Conservation (phyloP, 2,797 vertebrate species). For the Rhinophrynus dorsalis region DNA sequence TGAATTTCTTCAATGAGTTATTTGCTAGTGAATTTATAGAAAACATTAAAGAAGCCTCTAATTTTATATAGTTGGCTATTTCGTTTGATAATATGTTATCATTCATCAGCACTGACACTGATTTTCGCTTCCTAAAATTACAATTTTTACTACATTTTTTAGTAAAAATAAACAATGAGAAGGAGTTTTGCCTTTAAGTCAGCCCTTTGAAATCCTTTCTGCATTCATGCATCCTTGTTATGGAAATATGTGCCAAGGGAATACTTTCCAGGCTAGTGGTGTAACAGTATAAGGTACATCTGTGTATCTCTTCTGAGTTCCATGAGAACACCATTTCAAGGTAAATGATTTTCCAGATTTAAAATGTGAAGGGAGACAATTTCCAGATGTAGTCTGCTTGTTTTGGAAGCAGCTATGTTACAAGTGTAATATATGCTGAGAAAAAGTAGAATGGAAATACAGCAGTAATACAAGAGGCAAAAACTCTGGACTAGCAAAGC, state of each 20-base stretch:
- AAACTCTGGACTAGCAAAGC: slow-evolving; percentile 34
- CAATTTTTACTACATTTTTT: too few species aligned
- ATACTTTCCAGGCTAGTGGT: slow-evolving; percentile 40
- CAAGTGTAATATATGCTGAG: slow-evolving; percentile 63
- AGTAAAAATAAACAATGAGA: too few species aligned
- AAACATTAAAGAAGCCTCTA: background rate
- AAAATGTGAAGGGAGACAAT: slow-evolving; percentile 64
- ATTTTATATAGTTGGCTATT: background rate
- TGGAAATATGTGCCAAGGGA: slow-evolving; percentile 29
- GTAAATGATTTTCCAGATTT: slow-evolving; percentile 51
- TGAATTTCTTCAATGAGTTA: background rate
- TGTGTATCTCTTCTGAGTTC: slow-evolving; percentile 41
- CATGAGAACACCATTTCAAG: slow-evolving; percentile 47
- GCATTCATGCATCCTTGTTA: slow-evolving; percentile 4
- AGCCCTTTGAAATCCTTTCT: background rate
- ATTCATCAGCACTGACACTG: too few species aligned
- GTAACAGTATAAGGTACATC: slow-evolving; percentile 16
- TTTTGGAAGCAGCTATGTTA: slow-evolving; percentile 75
- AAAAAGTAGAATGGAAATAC: slow-evolving; percentile 59
- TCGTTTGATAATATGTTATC: too few species aligned
- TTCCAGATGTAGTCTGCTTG: slow-evolving; percentile 87
- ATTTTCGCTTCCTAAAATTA: too few species aligned
- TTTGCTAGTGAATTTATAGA: background rate
- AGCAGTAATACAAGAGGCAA: slow-evolving; percentile 51
- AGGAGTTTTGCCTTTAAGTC: too few species aligned